A percentile compares a stretch with the other conserved stretches of the same genome.
Conservation (phyloP, 92 coral and sea anemone species). For the Actinostola sp. region DNA sequence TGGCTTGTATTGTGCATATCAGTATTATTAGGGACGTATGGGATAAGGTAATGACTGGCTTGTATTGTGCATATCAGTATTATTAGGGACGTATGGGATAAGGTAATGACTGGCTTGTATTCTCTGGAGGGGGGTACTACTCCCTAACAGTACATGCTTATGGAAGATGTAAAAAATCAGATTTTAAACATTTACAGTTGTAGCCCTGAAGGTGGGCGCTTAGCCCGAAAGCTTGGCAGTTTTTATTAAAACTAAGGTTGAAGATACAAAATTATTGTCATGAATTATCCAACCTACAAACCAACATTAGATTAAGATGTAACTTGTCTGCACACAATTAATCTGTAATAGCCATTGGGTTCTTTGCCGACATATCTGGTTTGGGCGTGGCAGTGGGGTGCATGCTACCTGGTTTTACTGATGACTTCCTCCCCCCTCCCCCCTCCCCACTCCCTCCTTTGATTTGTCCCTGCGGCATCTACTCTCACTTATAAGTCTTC, state of each 20-base stretch:
- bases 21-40: slow-evolving; percentile 62
- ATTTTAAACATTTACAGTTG: neutral
- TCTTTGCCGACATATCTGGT: neutral
- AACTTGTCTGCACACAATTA: too few relatives aligned
- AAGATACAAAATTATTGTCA: too few relatives aligned
- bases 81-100: slow-evolving; percentile 58
- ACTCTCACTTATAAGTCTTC: neutral
- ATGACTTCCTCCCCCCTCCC: neutral
- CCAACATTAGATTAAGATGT: too few relatives aligned
- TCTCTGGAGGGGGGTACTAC: too few relatives aligned
- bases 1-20: slow-evolving; percentile 79
- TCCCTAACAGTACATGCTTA: too few relatives aligned
- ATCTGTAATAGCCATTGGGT: neutral
- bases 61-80: slow-evolving; percentile 70
- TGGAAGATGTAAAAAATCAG: neutral
- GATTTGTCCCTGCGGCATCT: neutral
- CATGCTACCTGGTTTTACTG: neutral
- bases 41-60: too few relatives aligned
- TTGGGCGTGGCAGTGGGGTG: neutral
- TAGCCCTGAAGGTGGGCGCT: too few relatives aligned
- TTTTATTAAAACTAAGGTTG: too few relatives aligned
- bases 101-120: too few relatives aligned
- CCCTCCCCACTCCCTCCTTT: neutral
- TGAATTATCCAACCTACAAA: too few relatives aligned
- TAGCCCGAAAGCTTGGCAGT: too few relatives aligned